Base-by-base conservation (phyloP, 1,140 invertebrate species). In the Cotesia vestalis region DNA sequence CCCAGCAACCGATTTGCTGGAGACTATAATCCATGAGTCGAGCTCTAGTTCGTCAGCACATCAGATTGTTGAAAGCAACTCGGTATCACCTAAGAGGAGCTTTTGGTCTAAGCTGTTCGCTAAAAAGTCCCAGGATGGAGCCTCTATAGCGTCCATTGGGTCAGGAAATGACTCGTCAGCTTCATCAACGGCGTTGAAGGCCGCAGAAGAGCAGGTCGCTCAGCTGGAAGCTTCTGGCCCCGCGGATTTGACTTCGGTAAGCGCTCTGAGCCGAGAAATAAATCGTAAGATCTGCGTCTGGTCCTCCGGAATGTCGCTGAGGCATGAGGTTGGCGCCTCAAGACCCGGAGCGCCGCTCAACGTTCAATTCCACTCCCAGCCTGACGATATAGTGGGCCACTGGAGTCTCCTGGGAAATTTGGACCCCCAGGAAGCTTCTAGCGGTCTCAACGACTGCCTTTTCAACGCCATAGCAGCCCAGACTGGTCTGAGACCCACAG, bases 401-500 rank as follows among this genome's bases (percentile, higher is more conserved):
- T 83, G 79, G 79, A 80, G 77, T 0, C 20, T 81, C 3, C 20
- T 51, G 0, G 69, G 66, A 1, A 63, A 75, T n/a, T 2, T 20
- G 8, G 74, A 81, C 60, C 78, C 77, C 0, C 4, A 61, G 1
- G 27, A 71, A 12, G 20, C 55, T 17, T n/a, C 14, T 6, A 38
- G 14, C 12, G 5, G 17, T 11, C 11, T 70, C 9, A 83, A 83
- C 6, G 71, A 77, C 9, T 81, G 81, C 35, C 62, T 80, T 0
- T 83, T 83, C 38, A 27, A 55, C 0, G 78, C 70, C 0, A 71
- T 83, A 0, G 77, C 74, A 3, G 71, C 66, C 4, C 77, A 80
- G 55, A 78, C 62, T 0, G 75, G 53, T 0, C 40, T 20, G 1
- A 20, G 59, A 60, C 38, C 75, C 0, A 36, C 35, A 0, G 17